Conservation (phyloP, 2,113 vertebrate species). For the Oceanites oceanicus region DNA sequence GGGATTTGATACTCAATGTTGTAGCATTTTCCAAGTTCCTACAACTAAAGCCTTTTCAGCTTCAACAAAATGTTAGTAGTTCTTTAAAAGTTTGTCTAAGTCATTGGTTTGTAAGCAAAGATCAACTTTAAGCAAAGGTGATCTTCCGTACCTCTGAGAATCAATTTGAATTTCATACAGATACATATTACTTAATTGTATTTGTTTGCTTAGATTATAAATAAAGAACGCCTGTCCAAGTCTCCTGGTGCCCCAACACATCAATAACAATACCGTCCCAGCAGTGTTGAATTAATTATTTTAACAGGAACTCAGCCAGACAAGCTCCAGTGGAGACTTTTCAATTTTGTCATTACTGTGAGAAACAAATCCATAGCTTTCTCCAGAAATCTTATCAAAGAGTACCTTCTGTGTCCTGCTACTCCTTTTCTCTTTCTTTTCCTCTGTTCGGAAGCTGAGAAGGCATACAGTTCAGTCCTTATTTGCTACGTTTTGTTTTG, state of each 20-base stretch:
- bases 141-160: not conserved
- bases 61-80: not conserved
- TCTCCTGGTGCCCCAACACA: constrained; percentile 7
- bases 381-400: not conserved
- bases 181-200: constrained; percentile 16
- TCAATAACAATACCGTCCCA: constrained; percentile 7
- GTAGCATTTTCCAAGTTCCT: not conserved
- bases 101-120: not conserved
- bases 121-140: constrained; percentile 2
- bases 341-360: not conserved
- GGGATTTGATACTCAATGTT: not conserved
- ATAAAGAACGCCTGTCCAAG: not conserved
- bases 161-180: not conserved
- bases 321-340: not conserved
- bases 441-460: not conserved
- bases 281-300: constrained; percentile 24
- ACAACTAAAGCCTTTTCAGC: not conserved
- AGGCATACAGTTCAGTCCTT: not conserved
- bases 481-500: not conserved
- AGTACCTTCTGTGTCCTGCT: not conserved
- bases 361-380: not conserved
- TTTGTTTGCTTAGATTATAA: constrained; percentile 46
- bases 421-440: not conserved
- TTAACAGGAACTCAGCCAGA: constrained; percentile 1
- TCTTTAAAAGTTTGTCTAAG: constrained; percentile 8